phyloP scores from a whole-genome alignment of 2,113 vertebrate genomes.

The Nibea coibor region DNA sequence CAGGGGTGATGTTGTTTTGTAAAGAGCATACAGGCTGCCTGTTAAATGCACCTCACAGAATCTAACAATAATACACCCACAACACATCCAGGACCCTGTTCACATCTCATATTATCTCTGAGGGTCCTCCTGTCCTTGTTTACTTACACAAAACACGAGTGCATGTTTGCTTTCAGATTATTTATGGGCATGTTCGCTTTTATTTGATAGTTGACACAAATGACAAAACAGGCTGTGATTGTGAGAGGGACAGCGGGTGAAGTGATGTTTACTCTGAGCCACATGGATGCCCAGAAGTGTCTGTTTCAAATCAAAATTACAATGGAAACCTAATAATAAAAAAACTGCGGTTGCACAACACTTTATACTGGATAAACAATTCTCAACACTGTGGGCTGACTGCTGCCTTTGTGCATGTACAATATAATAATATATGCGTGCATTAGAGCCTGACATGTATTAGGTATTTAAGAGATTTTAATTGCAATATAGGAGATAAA shows the following conservation, averaged over 20 bases:
- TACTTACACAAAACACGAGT: constrained; percentile 16
- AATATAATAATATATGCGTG: not conserved
- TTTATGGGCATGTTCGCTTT: constrained; percentile 26
- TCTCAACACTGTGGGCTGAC: not conserved
- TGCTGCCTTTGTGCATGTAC: not conserved
- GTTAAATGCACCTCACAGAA: constrained; percentile 37
- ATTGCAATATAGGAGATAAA: not conserved
- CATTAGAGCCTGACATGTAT: not conserved
- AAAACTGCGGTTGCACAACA: constrained; percentile 49
- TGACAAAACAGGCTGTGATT: constrained; percentile 13
- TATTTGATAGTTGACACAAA: constrained; percentile 22
- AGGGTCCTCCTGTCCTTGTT: constrained; percentile 26
- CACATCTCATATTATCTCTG: constrained; percentile 15
- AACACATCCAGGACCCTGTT: constrained; percentile 38
- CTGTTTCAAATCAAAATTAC: constrained; percentile 54
- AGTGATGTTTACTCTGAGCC: constrained; percentile 30
- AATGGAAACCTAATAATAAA: constrained; percentile 37
- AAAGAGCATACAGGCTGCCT: constrained; percentile 6
- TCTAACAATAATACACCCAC: constrained; percentile 32
- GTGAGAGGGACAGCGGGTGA: constrained; percentile 1
- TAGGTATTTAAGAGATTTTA: not conserved
- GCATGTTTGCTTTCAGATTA: constrained; percentile 19
- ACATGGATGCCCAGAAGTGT: constrained; percentile 6
- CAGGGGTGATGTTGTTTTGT: constrained; percentile 29
- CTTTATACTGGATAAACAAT: constrained; percentile 19